These are phyloP conservation scores for Gallirallus australis DNA, from an alignment of 2,797 vertebrate genomes.

Conservation along the genomic window DNA sequence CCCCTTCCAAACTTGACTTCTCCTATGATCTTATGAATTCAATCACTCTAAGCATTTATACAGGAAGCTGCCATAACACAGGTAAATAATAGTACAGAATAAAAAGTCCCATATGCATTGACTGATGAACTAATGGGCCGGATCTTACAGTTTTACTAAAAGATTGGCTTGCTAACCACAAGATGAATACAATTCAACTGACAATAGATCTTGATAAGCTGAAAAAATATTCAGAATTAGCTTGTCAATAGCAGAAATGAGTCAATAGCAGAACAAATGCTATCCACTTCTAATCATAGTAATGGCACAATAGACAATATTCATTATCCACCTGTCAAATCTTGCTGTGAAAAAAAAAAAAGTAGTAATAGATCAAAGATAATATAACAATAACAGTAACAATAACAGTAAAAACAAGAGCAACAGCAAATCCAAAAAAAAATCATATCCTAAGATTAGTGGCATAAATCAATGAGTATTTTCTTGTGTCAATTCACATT, in stretches of 20 bases:
- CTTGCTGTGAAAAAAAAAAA: constrained; percentile 15
- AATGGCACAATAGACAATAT: constrained; percentile 77
- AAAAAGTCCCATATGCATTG: background rate
- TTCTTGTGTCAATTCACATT: constrained; percentile 77
- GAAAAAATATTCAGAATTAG: constrained; percentile 53
- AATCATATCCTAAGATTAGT: constrained; percentile 71
- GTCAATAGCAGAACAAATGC: constrained; percentile 72
- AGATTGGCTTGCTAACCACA: constrained; percentile 8
- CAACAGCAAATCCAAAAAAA: background rate
- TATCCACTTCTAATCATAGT: constrained; percentile 60
- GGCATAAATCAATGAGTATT: constrained; percentile 74
- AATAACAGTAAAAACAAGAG: constrained; percentile 13
- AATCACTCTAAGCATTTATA: background rate
- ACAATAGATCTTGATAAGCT: constrained; percentile 60
- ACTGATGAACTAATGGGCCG: background rate
- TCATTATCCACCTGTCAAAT: constrained; percentile 75
- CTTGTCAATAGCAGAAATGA: constrained; percentile 71
- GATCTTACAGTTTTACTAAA: background rate
- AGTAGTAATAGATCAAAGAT: constrained; percentile 16
- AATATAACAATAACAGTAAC: constrained; percentile 37
- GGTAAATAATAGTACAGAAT: background rate
- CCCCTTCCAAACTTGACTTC: background rate
- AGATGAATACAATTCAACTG: constrained; percentile 4
- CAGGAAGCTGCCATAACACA: background rate
- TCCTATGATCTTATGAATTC: background rate